Base-by-base conservation (phyloP, 1,140 invertebrate genomes). In the Ceratosolen fusciceps region DNA sequence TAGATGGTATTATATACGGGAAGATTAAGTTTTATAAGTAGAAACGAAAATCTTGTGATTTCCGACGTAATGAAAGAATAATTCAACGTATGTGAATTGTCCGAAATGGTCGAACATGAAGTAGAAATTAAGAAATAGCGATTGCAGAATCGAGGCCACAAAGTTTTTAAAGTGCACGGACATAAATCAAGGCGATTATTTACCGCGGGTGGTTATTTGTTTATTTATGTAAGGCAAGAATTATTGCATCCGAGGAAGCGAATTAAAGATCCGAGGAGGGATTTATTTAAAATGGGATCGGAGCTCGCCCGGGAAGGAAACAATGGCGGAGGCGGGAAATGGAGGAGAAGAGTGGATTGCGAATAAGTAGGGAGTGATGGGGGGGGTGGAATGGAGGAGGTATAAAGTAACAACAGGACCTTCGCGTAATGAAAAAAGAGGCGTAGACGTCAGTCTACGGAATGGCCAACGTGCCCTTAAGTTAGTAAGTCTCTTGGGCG, bases 371-470 rank as follows among this genome's bases (percentile, higher is more conserved):
- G n/a, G n/a, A n/a, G n/a, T n/a, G 24, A 31, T n/a, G 10, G 4
- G 21, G 21, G 10, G 14, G 14, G 39, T 49, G 10, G 26, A 49
- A 24, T 9, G 31, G 24, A 70, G 49, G 39, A 31, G 65, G 43
- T 16, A 74, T 74, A 62, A 65, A 31, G 56, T 24, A 60, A 62
- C n/a, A n/a, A n/a, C 26, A 84, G 83, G 77, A 77, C 79, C 79
- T 82, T 85, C 73, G 68, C 80, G 68, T 81, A 84, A 83, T 82
- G 82, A 83, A 82, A 74, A 77, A 82, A 81, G 16, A 72, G 70
- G 77, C 68, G 76, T 78, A 54, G 54, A 72, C 56, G 49, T 29
- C 34, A 43, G 47, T 47, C 47, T 54, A n/a, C n/a, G 31, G 24
- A 76, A 76, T 77, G 21, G 52, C 31, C 4, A 16, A 16, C 7